Evolutionary conservation across 2,888 invertebrate species (phyloP).

Genomic region (Laothoe populi): DNA sequence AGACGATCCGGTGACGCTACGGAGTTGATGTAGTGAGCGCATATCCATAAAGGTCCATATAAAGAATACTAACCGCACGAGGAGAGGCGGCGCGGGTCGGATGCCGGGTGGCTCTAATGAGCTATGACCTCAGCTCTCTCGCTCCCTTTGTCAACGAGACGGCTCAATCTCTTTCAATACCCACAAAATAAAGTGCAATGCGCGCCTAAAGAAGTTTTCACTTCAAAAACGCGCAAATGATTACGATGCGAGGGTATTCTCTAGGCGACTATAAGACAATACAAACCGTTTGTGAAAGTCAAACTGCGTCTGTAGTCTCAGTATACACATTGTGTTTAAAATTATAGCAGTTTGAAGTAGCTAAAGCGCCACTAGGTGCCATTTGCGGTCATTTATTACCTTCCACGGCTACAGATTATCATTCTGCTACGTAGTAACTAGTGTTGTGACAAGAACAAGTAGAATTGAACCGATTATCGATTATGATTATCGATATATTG

Average conservation of each 20-base stretch:
- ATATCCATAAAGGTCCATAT: too few relatives aligned
- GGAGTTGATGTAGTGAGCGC: too few relatives aligned
- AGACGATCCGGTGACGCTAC: too few relatives aligned
- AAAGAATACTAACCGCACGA: too few relatives aligned
- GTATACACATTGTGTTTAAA: neutral
- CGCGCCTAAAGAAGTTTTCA: too few relatives aligned
- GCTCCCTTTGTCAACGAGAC: too few relatives aligned
- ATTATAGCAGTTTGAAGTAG: neutral
- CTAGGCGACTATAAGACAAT: neutral
- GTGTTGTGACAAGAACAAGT: neutral
- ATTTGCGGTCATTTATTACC: conserved; percentile 3
- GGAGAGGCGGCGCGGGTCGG: too few relatives aligned
- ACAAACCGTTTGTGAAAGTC: neutral
- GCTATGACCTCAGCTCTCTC: too few relatives aligned
- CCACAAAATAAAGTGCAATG: too few relatives aligned
- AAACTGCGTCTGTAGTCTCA: neutral
- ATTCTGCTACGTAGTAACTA: neutral
- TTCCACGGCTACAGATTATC: neutral
- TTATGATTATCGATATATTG: neutral
- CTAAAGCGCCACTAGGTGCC: neutral
- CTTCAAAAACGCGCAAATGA: too few relatives aligned
- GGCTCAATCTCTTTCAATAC: too few relatives aligned
- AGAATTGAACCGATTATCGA: neutral
- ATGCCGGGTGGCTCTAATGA: too few relatives aligned
- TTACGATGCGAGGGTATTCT: neutral